Base-by-base conservation (phyloP, 2,113 vertebrate genomes). In the Saccopteryx leptura region DNA sequence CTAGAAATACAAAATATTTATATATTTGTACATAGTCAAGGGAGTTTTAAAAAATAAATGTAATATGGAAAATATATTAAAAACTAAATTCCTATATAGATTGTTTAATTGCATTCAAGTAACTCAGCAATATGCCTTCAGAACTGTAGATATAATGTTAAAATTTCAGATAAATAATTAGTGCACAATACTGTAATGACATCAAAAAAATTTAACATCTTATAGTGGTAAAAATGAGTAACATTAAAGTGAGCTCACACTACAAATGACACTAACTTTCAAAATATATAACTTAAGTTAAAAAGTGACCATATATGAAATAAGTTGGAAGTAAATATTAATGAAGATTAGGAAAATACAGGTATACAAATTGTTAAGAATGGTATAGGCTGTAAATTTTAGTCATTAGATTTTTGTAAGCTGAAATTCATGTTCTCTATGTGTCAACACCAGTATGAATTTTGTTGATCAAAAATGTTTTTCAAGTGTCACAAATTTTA, bases 391-490 rank as follows among this genome's bases (percentile, higher is more conserved):
- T 90, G 28, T 88, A 93, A 83, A 63, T 87, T 93, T 95, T 76
- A 89, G 58, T 21, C 39, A 46, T 83, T 83, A 61, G 14, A 39
- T 78, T 88, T 95, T 79, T 82, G 50, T n/a, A 69, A 93, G 75
- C 50, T 86, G 19, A 94, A 88, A 74, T 91, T 95, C 68, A 50
- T 72, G 28, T 87, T 90, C 76, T 81, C 24, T 95, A 80, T 65
- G 19, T 96, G 72, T 90, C 68, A 96, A 78, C 5, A 65, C 26
- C 33, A 78, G 81, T 50, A 92, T 88, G 71, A 97, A 93, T 88
- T 96, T 95, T 97, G 69, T 96, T 96, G 90, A 33, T 81, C 71
- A 93, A 91, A 93, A 88, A 68, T 85, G 28, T n/a, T 96, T 95
- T 95, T 86, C 46, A 88, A 83, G 24, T n/a, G 33, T 91, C 81